Evolutionary conservation across 1,140 invertebrate genomes (phyloP).

Genomic region (Drosophila pallidifrons): DNA sequence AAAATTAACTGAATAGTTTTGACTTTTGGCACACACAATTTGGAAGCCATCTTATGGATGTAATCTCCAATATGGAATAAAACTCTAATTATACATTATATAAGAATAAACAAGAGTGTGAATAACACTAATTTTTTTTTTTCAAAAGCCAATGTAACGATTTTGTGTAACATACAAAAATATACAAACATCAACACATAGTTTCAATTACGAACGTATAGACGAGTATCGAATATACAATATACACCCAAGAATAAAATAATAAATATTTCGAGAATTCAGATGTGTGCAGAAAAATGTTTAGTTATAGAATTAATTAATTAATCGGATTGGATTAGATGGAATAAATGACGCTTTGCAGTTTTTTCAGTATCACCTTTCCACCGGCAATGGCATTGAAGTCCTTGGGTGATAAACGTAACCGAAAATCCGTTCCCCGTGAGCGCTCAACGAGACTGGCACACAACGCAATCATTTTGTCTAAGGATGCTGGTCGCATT

Average conservation of each 20-base stretch:
- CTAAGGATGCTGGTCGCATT: slow-evolving; percentile 94
- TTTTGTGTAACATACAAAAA: too few relatives aligned
- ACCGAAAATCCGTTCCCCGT: slow-evolving; percentile 89
- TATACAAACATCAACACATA: background rate
- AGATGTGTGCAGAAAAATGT: slow-evolving; percentile 27
- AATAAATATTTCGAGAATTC: slow-evolving; percentile 13
- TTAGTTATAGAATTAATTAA: slow-evolving; percentile 37
- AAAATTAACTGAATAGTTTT: too few relatives aligned
- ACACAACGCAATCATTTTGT: slow-evolving; percentile 97
- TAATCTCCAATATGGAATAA: too few relatives aligned
- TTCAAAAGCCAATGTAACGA: too few relatives aligned
- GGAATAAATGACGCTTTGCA: slow-evolving; percentile 54
- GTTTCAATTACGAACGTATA: background rate
- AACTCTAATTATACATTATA: too few relatives aligned
- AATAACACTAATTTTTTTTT: too few relatives aligned
- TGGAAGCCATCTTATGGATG: too few relatives aligned
- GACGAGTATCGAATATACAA: background rate
- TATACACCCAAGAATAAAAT: background rate
- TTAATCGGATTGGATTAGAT: slow-evolving; percentile 26
- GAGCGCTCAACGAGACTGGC: slow-evolving; percentile 95
- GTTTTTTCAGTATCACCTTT: slow-evolving; percentile 87
- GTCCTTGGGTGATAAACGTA: slow-evolving; percentile 92
- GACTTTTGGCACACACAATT: too few relatives aligned
- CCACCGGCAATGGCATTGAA: slow-evolving; percentile 93
- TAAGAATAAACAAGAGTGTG: too few relatives aligned